Percentiles rank a stretch among this genome's conserved stretches.
These are phyloP conservation scores for Dasyurus viverrinus DNA, from an alignment of 2,113 vertebrate genomes.

Conservation along the genomic window DNA sequence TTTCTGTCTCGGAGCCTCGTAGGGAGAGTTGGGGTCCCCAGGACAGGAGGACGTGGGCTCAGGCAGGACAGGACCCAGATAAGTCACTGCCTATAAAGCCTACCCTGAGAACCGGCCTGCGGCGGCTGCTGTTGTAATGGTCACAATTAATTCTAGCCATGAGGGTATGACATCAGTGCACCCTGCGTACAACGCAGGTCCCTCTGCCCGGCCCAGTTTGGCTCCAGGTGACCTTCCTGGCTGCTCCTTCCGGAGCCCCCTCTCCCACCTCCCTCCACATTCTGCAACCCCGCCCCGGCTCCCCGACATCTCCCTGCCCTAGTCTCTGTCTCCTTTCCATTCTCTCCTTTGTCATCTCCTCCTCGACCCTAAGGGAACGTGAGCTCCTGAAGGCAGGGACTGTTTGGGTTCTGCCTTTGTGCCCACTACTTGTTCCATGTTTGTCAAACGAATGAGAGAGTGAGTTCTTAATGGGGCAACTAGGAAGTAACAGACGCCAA, in stretches of 20 bases:
- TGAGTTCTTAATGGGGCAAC: neutral
- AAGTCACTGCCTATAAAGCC: neutral
- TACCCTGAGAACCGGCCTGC: neutral
- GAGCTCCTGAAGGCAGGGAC: neutral
- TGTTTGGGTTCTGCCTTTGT: neutral
- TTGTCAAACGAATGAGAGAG: neutral
- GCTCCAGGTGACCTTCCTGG: neutral
- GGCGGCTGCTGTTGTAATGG: neutral
- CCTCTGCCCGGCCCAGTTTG: neutral
- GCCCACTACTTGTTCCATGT: neutral
- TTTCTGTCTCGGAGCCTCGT: neutral
- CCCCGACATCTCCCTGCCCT: neutral
- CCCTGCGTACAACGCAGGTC: neutral
- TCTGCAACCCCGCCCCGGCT: too few relatives aligned
- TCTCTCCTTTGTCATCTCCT: neutral
- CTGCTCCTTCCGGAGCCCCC: neutral
- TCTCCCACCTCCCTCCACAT: neutral
- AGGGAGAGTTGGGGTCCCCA: neutral
- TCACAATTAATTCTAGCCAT: neutral
- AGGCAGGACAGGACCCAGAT: neutral
- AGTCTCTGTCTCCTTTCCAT: neutral
- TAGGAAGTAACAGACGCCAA: neutral
- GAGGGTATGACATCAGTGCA: neutral
- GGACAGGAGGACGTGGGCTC: neutral
- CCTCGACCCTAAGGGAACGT: neutral